Base-by-base conservation (phyloP, 2,797 vertebrate species). In the Merluccius polli region DNA sequence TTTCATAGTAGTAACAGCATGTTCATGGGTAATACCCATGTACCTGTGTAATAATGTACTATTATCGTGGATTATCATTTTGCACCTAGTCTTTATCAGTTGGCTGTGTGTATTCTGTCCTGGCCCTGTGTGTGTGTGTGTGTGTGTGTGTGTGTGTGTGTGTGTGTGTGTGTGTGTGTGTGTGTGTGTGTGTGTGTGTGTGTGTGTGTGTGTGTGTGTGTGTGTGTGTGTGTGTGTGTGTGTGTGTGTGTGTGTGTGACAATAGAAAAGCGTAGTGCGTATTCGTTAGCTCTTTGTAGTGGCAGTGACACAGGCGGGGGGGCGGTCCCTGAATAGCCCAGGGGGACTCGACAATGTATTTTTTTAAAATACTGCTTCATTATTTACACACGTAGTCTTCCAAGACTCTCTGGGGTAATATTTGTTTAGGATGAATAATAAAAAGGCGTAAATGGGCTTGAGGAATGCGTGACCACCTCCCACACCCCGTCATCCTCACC, bases 371-470 rank as follows among this genome's bases (percentile, higher is more conserved):
- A 82, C 44, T 79, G 78, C 73, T 88, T 89, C 87, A 90, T 92
- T 91, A 92, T 89, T 87, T 89, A 92, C 91, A 91, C 83, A 87
- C 84, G 84, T 81, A 84, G 71, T 77, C 82, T 84, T 76, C 82
- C 0, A 86, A 92, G 90, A 91, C 85, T 86, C 81, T 59, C 75
- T n/a, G 78, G 89, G 89, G 91, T 91, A 92, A 93, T 91, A 92
- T 91, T 91, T 91, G 92, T 92, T 92, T 90, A 89, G 88, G 80
- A 82, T 87, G 89, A 92, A 91, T 89, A 86, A 90, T 90, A 89
- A 89, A 52, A 89, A 90, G 83, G 79, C 84, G 15, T 86, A 90
- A 89, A 90, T 89, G 86, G 82, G 87, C 85, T 84, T 63, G 87
- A 87, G 84, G 67, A 73, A 77, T 84, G 89, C 79, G 83, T 75